phyloP scores from a whole-genome alignment of 2,888 invertebrate genomes.

The Volucella zonaria region DNA sequence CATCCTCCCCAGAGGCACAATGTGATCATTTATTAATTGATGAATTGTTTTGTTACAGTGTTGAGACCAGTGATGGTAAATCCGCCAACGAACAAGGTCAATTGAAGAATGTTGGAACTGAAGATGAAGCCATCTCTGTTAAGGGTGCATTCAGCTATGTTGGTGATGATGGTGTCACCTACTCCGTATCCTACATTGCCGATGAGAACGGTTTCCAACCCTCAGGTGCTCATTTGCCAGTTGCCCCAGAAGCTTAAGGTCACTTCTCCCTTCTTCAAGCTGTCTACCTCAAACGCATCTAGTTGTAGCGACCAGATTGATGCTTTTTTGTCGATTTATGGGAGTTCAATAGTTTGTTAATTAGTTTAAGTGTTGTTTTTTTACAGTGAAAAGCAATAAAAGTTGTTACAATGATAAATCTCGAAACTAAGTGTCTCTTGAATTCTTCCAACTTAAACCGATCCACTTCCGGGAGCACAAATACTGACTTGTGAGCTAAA shows the following conservation, averaged over 20 bases:
- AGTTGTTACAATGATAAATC: conserved; percentile 43
- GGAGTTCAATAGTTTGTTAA: conserved; percentile 58
- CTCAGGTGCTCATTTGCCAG: conserved; percentile 20
- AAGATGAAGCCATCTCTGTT: too few species aligned
- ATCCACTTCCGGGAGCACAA: not conserved
- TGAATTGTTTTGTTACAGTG: too few species aligned
- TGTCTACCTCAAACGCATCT: conserved; percentile 37
- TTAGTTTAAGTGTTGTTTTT: conserved; percentile 49
- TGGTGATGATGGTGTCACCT: too few species aligned
- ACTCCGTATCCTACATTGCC: too few species aligned
- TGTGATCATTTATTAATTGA: too few species aligned
- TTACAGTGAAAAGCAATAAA: conserved; percentile 48
- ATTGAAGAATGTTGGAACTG: too few species aligned
- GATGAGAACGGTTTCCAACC: too few species aligned
- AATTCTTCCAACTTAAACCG: not conserved
- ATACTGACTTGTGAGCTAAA: conserved; percentile 26
- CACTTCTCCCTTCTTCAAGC: conserved; percentile 1
- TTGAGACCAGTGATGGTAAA: too few species aligned
- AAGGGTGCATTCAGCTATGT: too few species aligned
- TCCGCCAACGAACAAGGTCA: too few species aligned
- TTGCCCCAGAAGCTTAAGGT: conserved; percentile 75
- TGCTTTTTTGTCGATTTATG: conserved; percentile 33
- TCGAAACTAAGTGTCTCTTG: conserved; percentile 20
- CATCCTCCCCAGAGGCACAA: too few species aligned
- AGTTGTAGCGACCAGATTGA: conserved; percentile 46